Evolutionary conservation across 2,797 vertebrate species (phyloP), one percentile per base, ranked within the genome.

Genomic region (Scolopax rusticola): DNA sequence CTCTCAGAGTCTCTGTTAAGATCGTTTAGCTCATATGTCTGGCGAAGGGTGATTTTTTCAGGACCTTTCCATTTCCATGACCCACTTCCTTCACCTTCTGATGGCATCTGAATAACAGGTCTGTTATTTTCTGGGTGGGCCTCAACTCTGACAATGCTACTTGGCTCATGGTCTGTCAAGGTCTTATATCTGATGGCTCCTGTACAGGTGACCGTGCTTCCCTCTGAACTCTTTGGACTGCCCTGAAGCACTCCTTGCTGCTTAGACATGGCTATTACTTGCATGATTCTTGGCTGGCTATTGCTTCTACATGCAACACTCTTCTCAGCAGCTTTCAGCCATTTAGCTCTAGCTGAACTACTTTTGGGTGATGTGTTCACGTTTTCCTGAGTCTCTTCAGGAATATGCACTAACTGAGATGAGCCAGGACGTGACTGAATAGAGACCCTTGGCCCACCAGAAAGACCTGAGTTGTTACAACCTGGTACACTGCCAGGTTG

Each of bases 31-130:
- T 99, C 99, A 1, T 99, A 99, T 4, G 99, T 99, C 95, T 99
- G 99, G 95, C 98, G 99, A 70, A 99, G 97, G 93, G 98, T 98
- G 92, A 98, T 96, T 73, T 99, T 98, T 23, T 99, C 99, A 17
- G 99, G 98, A 38, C 99, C 99, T 78, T 99, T 99, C 99, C 99
- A 99, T 86, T 99, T 99, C 99, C 99, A 99, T 8, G 99, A 99
- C 32, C 99, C 99, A 7, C 98, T 99, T 71, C 99, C 99, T 91
- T 99, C 99, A 3, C 98, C 98, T 92, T 98, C 98, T 3, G 98
- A 98, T 1, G 99, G 99, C 92, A 99, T 98, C 96, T 99, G 99
- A 68, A 99, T 99, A 56, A 99, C 93, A 8, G 99, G 99, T 93
- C 98, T 97, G 95, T 98, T 98, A 88, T 98, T 99, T 97, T 99